A percentile compares a stretch with the other conserved stretches of the same genome.
Conservation (phyloP, 92 coral and sea anemone genomes). For the Parazoanthus atlanticus region DNA sequence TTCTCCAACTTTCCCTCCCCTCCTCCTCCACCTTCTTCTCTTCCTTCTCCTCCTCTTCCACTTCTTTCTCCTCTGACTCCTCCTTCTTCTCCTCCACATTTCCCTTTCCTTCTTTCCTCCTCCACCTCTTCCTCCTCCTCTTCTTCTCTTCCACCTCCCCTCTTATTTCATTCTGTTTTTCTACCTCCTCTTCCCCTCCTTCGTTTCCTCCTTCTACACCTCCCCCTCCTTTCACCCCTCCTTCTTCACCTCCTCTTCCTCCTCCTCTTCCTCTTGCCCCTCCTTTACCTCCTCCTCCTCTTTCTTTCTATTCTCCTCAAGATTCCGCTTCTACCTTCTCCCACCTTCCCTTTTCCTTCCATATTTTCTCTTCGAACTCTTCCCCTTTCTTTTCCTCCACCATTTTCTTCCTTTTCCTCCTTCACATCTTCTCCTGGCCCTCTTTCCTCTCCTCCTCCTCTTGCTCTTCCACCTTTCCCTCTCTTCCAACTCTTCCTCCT, state of each 20-base stretch:
- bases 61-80: not conserved
- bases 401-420: not conserved
- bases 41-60: not conserved
- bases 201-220: not conserved
- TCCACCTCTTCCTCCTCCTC: not conserved
- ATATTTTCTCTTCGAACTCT: not conserved
- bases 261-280: too few species aligned
- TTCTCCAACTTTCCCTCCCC: not conserved
- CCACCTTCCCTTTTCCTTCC: not conserved
- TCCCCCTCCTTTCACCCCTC: not conserved
- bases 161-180: too few species aligned
- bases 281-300: not conserved
- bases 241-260: not conserved
- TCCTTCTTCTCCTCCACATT: too few species aligned
- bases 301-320: too few species aligned
- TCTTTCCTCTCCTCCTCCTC: not conserved
- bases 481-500: too few species aligned
- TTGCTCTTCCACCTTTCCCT: too few species aligned
- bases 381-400: not conserved
- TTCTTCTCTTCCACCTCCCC: not conserved
- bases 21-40: not conserved
- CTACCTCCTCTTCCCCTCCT: not conserved
- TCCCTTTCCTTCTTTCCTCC: not conserved
- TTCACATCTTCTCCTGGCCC: not conserved
- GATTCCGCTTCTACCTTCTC: too few species aligned